Percentiles rank a stretch among this genome's conserved stretches.
These are phyloP conservation scores for Pomacea canaliculata DNA, from an alignment of 2,888 invertebrate genomes.

Conservation along the genomic window DNA sequence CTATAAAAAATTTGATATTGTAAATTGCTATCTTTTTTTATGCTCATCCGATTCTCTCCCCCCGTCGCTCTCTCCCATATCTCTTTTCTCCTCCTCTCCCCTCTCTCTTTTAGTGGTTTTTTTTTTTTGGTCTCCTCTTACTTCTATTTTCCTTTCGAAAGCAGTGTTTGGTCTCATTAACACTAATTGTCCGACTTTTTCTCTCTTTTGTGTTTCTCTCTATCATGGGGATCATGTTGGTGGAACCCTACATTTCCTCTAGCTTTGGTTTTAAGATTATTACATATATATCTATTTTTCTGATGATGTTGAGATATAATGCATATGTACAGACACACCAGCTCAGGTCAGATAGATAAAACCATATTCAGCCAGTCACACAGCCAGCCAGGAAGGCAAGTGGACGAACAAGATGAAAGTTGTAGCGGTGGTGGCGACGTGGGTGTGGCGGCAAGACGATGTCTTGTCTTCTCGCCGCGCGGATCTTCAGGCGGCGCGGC, in stretches of 20 bases:
- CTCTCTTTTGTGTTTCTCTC: neutral
- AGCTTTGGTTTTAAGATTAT: too few relatives aligned
- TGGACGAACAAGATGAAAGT: neutral
- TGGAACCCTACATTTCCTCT: too few relatives aligned
- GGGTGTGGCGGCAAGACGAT: too few relatives aligned
- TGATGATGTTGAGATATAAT: too few relatives aligned
- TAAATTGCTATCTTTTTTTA: slow-evolving; percentile 12
- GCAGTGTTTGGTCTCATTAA: too few relatives aligned
- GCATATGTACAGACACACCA: neutral
- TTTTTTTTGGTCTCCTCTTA: neutral
- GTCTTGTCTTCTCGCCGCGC: too few relatives aligned
- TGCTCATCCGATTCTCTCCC: neutral
- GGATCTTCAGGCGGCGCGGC: neutral
- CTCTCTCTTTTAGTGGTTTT: neutral
- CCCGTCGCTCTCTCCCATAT: neutral
- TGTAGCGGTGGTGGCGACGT: too few relatives aligned
- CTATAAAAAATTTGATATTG: slow-evolving; percentile 19
- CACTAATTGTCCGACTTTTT: neutral
- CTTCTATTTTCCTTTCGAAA: too few relatives aligned
- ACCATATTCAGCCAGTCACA: neutral
- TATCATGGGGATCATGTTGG: too few relatives aligned
- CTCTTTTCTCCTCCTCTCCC: slow-evolving; percentile 1
- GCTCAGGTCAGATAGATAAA: neutral
- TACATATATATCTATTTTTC: too few relatives aligned
- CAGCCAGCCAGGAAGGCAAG: neutral